A percentile compares a stretch with the other conserved stretches of the same genome.
Conservation (phyloP, 2,888 invertebrate genomes). For the Volucella zonaria region DNA sequence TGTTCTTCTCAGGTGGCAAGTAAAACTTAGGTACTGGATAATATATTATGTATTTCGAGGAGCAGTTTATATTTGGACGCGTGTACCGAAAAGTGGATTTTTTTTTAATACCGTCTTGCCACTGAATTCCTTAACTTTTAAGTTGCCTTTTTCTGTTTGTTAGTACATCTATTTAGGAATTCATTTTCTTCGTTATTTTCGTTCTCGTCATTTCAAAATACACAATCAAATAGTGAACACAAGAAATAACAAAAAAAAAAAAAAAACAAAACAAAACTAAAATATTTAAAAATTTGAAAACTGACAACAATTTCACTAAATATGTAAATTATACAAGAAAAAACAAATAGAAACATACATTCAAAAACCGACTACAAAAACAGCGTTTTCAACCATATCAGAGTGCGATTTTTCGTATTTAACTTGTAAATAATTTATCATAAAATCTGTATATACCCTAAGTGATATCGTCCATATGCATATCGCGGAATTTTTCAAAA, state of each 20-base stretch:
- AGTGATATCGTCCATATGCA: conserved; percentile 64
- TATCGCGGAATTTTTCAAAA: conserved; percentile 56
- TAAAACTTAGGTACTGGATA: conserved; percentile 67
- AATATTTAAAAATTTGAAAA: conserved; percentile 2
- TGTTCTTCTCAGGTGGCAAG: conserved; percentile 65
- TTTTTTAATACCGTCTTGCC: conserved; percentile 59
- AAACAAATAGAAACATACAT: too few relatives aligned
- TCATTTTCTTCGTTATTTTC: conserved; percentile 15
- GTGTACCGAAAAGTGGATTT: conserved; percentile 71
- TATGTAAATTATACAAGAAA: background rate
- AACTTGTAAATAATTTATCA: conserved; percentile 18
- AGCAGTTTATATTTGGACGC: conserved; percentile 74
- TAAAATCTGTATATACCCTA: conserved; percentile 38
- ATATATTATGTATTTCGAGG: conserved; percentile 71
- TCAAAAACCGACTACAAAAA: conserved; percentile 17
- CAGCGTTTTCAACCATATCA: conserved; percentile 51
- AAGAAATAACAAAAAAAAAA: background rate
- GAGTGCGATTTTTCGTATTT: conserved; percentile 26
- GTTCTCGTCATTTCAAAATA: background rate
- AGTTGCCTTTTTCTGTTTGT: conserved; percentile 57
- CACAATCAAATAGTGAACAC: background rate
- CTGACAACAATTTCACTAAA: conserved; percentile 9
- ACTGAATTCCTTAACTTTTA: conserved; percentile 65
- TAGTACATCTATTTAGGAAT: conserved; percentile 51
- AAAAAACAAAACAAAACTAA: background rate